Conservation (phyloP, 2,888 invertebrate genomes). For the Metopia argyrocephala region DNA sequence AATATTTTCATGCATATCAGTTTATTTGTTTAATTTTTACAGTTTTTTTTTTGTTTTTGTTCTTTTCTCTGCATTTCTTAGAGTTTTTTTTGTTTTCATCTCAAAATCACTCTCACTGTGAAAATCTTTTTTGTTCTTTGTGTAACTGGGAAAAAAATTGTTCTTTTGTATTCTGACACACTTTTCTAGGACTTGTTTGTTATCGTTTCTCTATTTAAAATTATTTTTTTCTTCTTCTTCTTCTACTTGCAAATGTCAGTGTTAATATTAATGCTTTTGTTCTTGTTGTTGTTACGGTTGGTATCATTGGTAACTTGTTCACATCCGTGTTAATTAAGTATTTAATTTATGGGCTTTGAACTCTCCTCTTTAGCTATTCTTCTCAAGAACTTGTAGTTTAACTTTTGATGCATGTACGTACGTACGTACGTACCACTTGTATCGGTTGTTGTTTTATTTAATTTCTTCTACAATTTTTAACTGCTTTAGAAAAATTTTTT, state of each 20-base stretch:
- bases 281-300: not conserved
- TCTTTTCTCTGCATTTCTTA: constrained; percentile 15
- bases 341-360: constrained; percentile 60
- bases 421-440: constrained; percentile 30
- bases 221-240: constrained; percentile 19
- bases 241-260: constrained; percentile 30
- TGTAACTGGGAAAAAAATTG: constrained; percentile 16
- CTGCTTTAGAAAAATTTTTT: constrained; percentile 6
- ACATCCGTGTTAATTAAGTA: constrained; percentile 62
- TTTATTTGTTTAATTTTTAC: constrained; percentile 34
- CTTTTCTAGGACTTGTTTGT: constrained; percentile 56
- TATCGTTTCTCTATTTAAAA: constrained; percentile 37
- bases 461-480: constrained; percentile 19
- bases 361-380: constrained; percentile 43
- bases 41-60: not conserved
- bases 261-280: not conserved
- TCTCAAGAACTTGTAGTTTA: constrained; percentile 28
- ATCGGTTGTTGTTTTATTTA: constrained; percentile 25
- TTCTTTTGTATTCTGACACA: constrained; percentile 59
- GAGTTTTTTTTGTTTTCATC: constrained; percentile 16
- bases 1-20: constrained; percentile 42
- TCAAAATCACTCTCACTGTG: constrained; percentile 54
- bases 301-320: constrained; percentile 48
- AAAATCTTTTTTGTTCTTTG: constrained; percentile 28
- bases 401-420: constrained; percentile 30